phyloP scores from a whole-genome alignment of 2,888 invertebrate genomes.

The Ornithoptera alexandrae region DNA sequence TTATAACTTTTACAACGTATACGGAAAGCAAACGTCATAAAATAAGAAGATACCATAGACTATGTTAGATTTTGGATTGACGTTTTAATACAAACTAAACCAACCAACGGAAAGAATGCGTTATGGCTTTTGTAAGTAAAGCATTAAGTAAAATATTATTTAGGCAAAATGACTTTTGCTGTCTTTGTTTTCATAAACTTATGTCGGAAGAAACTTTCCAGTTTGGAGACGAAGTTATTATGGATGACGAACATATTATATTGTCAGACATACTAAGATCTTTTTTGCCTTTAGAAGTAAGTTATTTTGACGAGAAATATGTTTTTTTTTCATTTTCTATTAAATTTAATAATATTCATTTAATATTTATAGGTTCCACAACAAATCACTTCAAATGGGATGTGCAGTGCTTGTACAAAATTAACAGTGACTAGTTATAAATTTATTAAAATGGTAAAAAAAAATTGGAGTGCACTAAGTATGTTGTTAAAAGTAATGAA shows the following conservation, averaged over 20 bases:
- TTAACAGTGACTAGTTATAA: neutral
- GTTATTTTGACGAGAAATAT: neutral
- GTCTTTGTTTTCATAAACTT: constrained; percentile 1
- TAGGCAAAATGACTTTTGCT: constrained; percentile 7
- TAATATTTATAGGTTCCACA: constrained; percentile 1
- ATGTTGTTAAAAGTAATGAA: neutral
- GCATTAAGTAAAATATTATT: constrained; percentile 3
- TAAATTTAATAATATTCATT: neutral
- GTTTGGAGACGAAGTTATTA: constrained; percentile 3
- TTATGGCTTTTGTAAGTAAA: constrained; percentile 1
- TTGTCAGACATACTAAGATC: neutral
- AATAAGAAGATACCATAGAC: neutral
- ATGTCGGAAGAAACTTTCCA: neutral
- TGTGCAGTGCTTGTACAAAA: constrained; percentile 3
- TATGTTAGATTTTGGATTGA: neutral
- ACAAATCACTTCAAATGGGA: neutral
- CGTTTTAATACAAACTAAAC: neutral
- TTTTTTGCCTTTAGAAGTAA: neutral
- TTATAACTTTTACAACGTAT: constrained; percentile 3
- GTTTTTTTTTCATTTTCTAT: neutral
- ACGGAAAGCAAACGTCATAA: neutral
- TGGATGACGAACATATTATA: constrained; percentile 2
- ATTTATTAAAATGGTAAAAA: constrained; percentile 5
- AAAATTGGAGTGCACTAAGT: neutral
- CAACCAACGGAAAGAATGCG: neutral